phyloP scores from a whole-genome alignment of 92 coral and sea anemone genomes.

The Parazoanthus atlanticus region DNA sequence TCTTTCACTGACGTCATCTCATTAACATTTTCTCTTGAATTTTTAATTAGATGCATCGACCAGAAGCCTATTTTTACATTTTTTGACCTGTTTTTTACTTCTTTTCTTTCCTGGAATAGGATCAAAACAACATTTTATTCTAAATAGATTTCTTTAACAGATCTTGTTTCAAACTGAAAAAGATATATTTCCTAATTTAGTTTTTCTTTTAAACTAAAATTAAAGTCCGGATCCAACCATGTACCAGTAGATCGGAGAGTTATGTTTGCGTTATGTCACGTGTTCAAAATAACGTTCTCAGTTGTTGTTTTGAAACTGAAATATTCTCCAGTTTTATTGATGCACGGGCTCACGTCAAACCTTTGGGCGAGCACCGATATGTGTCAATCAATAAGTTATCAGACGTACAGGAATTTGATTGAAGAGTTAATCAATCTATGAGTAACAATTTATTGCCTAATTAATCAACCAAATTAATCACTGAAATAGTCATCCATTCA shows the following conservation, averaged over 20 bases:
- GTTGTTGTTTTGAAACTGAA: no score
- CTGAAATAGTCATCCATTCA: no score
- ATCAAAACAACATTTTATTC: not conserved
- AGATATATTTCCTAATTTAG: not conserved
- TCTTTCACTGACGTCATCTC: conserved; percentile 73
- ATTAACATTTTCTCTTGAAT: conserved; percentile 66
- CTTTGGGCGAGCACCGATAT: no score
- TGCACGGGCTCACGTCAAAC: no score
- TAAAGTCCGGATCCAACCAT: no score
- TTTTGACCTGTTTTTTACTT: not conserved
- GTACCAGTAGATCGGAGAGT: not conserved
- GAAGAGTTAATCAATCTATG: no score
- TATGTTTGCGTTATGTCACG: conserved; percentile 9
- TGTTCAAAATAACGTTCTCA: not conserved
- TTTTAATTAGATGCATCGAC: conserved; percentile 47
- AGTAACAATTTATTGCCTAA: no score
- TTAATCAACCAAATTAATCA: no score
- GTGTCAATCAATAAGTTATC: no score
- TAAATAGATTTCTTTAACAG: not conserved
- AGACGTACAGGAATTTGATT: no score
- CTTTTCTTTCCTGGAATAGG: not conserved
- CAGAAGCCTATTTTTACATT: conserved; percentile 10
- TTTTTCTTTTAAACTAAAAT: no score
- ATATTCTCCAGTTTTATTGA: no score
- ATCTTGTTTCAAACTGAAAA: not conserved